These are phyloP conservation scores for Panthera tigris DNA, from an alignment of 2,113 vertebrate genomes.

Conservation along the genomic window DNA sequence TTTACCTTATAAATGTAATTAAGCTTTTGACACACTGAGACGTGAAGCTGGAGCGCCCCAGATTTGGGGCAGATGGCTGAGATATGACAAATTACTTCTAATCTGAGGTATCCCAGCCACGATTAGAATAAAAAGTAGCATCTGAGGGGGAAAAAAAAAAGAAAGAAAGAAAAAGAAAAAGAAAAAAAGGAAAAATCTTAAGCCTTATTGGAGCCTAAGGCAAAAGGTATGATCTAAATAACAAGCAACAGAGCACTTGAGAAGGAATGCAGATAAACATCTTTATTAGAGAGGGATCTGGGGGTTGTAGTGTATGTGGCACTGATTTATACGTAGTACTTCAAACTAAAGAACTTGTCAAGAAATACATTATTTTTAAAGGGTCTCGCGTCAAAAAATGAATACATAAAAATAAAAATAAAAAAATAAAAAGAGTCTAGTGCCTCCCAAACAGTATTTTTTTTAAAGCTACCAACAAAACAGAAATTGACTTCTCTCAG, in stretches of 20 bases:
- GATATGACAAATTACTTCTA: background rate
- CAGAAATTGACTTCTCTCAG: background rate
- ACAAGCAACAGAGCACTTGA: background rate
- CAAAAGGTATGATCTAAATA: background rate
- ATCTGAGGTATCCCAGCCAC: background rate
- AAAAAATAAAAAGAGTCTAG: background rate
- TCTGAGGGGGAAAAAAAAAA: background rate
- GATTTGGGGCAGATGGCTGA: background rate
- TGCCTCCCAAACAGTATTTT: background rate
- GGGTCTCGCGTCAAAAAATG: background rate
- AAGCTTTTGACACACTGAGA: background rate
- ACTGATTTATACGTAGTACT: background rate
- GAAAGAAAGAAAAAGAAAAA: background rate
- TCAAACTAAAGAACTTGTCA: background rate
- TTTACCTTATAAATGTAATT: constrained; percentile 21
- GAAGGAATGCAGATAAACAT: background rate
- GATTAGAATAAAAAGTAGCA: background rate
- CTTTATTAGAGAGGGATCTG: background rate
- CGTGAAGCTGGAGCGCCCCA: background rate
- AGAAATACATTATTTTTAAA: constrained; percentile 10
- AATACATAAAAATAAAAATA: background rate
- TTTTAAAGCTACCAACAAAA: constrained; percentile 4
- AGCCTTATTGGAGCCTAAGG: background rate
- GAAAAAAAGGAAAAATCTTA: too few relatives aligned
- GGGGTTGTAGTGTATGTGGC: background rate